These are phyloP conservation scores for Tragulus kanchil DNA, from an alignment of 2,113 vertebrate species.

Conservation along the genomic window DNA sequence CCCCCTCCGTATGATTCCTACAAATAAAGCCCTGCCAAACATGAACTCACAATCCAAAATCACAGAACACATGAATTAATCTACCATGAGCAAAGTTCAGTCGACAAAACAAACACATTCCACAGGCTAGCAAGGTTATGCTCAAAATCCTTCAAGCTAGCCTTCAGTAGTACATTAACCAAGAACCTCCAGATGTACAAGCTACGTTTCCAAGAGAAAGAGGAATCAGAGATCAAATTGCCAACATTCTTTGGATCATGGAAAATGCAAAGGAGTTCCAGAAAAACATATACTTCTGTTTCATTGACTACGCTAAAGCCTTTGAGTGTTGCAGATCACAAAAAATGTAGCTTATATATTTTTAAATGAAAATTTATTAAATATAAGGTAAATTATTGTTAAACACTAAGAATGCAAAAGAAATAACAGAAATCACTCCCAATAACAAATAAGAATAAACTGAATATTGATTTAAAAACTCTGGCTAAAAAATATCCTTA, in stretches of 20 bases:
- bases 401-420: background rate
- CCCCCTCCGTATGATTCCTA: background rate
- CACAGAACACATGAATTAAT: background rate
- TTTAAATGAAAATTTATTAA: background rate
- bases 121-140: background rate
- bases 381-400: background rate
- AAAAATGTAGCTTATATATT: background rate
- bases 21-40: background rate
- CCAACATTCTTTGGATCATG: background rate
- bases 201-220: background rate
- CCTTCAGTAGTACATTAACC: background rate
- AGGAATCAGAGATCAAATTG: background rate
- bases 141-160: background rate
- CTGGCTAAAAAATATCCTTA: background rate
- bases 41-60: background rate
- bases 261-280: background rate
- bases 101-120: background rate
- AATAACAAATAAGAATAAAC: slow-evolving; percentile 62
- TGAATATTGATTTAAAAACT: slow-evolving; percentile 34
- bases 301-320: background rate
- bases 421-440: slow-evolving; percentile 49
- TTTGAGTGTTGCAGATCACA: background rate
- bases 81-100: background rate
- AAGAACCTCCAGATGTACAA: background rate
- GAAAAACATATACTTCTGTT: background rate